These are phyloP conservation scores for Trachelus stipa DNA, from an alignment of 2,888 invertebrate species.

Conservation along the genomic window DNA sequence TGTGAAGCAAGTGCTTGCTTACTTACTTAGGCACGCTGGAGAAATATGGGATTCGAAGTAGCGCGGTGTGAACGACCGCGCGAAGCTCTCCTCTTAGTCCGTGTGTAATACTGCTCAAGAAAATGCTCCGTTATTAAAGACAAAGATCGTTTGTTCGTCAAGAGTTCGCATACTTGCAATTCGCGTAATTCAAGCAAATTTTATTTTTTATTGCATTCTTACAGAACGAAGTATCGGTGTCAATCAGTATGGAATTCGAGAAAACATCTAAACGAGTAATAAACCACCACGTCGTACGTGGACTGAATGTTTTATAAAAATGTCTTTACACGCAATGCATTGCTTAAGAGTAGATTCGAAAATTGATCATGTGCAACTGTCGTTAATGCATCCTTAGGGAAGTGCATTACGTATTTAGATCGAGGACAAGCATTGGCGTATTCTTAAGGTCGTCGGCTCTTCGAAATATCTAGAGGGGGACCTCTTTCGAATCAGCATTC, in stretches of 20 bases:
- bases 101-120: not conserved
- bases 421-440: not conserved
- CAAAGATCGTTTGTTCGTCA: slow-evolving; percentile 4
- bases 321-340: not conserved
- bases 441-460: not conserved
- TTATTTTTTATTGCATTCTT: not conserved
- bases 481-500: not conserved
- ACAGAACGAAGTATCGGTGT: not conserved
- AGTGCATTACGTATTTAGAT: not conserved
- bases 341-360: not conserved
- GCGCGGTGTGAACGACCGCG: slow-evolving; percentile 10
- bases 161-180: not conserved
- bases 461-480: not conserved
- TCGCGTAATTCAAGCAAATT: not conserved
- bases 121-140: slow-evolving; percentile 6
- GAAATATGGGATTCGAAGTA: slow-evolving; percentile 1
- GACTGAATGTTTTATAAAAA: not conserved
- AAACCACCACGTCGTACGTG: not conserved
- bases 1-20: slow-evolving; percentile 16
- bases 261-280: not conserved
- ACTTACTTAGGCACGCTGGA: not conserved
- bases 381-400: not conserved
- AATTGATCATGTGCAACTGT: not conserved
- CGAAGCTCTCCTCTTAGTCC: not conserved
- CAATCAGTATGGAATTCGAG: not conserved